A percentile compares a stretch with the other conserved stretches of the same genome.
Evolutionary conservation across 2,888 invertebrate species (phyloP).

Genomic region (Pyrochroa serraticornis): DNA sequence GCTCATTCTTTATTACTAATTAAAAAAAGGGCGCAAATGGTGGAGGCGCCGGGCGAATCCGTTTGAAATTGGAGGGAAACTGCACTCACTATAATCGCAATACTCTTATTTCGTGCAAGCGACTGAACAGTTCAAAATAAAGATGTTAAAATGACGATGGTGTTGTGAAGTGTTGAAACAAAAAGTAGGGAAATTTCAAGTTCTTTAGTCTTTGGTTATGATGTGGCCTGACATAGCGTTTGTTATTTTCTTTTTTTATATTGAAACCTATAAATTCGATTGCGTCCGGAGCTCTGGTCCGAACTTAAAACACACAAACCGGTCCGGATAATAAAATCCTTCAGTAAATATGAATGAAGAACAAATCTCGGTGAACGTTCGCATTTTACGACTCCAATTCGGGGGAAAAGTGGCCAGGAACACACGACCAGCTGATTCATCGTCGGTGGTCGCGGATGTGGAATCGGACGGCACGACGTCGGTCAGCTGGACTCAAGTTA

Average conservation of each 20-base stretch:
- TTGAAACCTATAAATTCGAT: background rate
- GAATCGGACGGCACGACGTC: constrained; percentile 7
- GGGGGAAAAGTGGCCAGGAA: constrained; percentile 9
- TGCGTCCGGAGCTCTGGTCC: background rate
- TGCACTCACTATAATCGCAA: too few relatives aligned
- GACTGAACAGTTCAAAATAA: too few relatives aligned
- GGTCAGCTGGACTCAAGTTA: constrained; percentile 22
- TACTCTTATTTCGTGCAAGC: too few relatives aligned
- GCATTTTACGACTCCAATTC: constrained; percentile 18
- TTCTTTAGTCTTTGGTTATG: too few relatives aligned
- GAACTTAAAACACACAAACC: background rate
- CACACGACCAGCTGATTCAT: constrained; percentile 20
- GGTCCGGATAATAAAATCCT: background rate
- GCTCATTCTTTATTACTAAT: background rate
- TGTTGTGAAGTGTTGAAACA: too few relatives aligned
- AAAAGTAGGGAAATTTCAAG: too few relatives aligned
- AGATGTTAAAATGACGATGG: too few relatives aligned
- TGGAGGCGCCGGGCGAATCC: too few relatives aligned
- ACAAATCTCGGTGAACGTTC: constrained; percentile 19
- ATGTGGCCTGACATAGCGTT: too few relatives aligned
- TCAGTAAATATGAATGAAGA: constrained; percentile 20
- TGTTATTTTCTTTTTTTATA: background rate
- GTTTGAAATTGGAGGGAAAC: too few relatives aligned
- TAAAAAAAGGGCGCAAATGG: too few relatives aligned
- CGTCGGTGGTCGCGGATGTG: constrained; percentile 2